Percentiles rank a stretch among this genome's conserved stretches.
These are phyloP conservation scores for Mimumesa dahlbomi DNA, from an alignment of 2,888 invertebrate species.

Conservation along the genomic window DNA sequence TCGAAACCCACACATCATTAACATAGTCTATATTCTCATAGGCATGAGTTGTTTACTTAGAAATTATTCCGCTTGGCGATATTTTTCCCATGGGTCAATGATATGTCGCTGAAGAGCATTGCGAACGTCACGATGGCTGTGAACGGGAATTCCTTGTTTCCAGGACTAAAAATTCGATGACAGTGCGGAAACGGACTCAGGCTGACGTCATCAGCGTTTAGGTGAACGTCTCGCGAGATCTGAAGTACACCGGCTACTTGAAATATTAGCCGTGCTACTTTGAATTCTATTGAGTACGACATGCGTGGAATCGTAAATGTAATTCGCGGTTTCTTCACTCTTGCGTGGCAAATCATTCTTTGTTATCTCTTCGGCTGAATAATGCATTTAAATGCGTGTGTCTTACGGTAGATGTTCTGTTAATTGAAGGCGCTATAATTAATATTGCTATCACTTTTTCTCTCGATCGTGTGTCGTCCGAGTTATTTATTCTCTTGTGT, in stretches of 20 bases:
- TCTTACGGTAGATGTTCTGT: too few relatives aligned
- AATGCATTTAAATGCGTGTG: too few relatives aligned
- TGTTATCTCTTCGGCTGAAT: too few relatives aligned
- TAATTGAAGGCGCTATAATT: too few relatives aligned
- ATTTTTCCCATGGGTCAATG: constrained; percentile 16
- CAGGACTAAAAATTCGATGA: not conserved
- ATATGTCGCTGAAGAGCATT: not conserved
- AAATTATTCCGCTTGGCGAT: not conserved
- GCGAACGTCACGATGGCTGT: constrained; percentile 6
- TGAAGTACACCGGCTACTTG: not conserved
- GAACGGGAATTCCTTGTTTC: constrained; percentile 43
- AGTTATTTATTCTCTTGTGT: too few relatives aligned
- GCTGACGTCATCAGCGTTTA: constrained; percentile 26
- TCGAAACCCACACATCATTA: too few relatives aligned
- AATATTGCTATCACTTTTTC: too few relatives aligned
- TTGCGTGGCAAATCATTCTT: not conserved
- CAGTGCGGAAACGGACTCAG: constrained; percentile 10
- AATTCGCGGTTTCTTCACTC: not conserved
- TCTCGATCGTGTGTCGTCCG: too few relatives aligned
- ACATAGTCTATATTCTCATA: too few relatives aligned
- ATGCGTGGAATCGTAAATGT: not conserved
- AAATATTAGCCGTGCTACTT: not conserved
- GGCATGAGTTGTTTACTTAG: too few relatives aligned
- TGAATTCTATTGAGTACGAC: not conserved
- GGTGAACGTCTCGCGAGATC: constrained; percentile 36